Percentiles rank a stretch among this genome's conserved stretches.
Conservation (phyloP, 53 echinoderm and acorn worm species). For the Mesocentrotus franciscanus region DNA sequence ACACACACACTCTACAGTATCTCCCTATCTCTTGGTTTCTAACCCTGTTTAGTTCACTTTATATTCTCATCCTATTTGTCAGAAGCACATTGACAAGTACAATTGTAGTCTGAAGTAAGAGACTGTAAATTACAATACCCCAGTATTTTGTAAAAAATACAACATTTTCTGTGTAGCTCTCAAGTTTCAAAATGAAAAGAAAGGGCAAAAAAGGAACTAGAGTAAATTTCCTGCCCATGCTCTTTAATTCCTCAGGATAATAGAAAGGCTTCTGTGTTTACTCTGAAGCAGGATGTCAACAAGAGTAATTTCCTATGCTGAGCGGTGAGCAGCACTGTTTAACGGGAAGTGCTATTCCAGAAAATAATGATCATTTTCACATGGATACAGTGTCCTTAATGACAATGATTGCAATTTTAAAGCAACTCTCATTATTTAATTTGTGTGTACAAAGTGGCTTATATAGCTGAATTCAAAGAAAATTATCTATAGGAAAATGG, state of each 20-base stretch:
- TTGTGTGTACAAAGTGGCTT: neutral
- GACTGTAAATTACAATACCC: neutral
- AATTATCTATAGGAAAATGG: neutral
- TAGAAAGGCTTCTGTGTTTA: neutral
- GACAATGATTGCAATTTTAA: neutral
- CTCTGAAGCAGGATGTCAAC: neutral
- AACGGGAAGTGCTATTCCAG: neutral
- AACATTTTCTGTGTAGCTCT: neutral
- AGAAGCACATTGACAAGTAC: neutral
- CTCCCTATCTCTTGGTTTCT: too few species aligned
- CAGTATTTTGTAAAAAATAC: too few species aligned
- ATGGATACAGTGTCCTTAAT: neutral
- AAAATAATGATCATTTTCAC: neutral
- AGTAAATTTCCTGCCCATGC: neutral
- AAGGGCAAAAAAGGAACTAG: neutral
- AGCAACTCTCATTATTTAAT: neutral
- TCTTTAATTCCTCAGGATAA: neutral
- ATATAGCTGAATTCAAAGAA: neutral
- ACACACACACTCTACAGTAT: too few species aligned
- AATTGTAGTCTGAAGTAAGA: neutral
- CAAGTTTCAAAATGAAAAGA: neutral
- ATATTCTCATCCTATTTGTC: neutral
- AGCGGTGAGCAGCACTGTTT: too few species aligned
- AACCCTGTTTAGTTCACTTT: neutral
- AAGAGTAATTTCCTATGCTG: constrained; percentile 7